Base-by-base conservation (phyloP, 2,888 invertebrate species). In the Drosophila parthenogenetica region DNA sequence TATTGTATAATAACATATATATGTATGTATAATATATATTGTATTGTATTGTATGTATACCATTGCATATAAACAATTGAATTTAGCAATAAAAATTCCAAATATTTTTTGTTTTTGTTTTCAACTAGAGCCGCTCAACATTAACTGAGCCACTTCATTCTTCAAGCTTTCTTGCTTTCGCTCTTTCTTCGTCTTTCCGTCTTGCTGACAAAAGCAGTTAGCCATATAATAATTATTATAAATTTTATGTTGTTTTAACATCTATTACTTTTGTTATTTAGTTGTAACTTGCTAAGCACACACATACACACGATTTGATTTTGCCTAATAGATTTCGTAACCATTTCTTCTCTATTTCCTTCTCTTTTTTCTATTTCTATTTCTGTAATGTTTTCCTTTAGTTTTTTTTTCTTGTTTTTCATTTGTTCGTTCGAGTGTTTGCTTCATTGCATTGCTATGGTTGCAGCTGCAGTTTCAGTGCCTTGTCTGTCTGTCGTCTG, bases 61-160 rank as follows among this genome's bases (percentile, higher is more conserved):
- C 79, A 82, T 80, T 81, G 83, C 85, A 83, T 89, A 89, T 89
- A 84, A 89, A 86, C 89, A 89, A 73, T 80, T 87, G 68, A 87
- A 89, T 87, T 86, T 89, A 83, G 90, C 78, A 89, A 84, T 79
- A 78, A 89, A 83, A 83, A 75, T 75, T 73, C 69, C 65, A 67
- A 71, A 87, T 79, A 59, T 17, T 35, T 13, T 29, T 29, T 1
- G 7, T 8, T 29, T 29, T 29, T 5, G 7, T 29, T 29, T 78
- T 81, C 66, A 84, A 73, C 89, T 72, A 72, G 68, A 61, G 58
- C 50, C 53, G 72, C 77, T 73, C 74, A 85, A 84, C 89, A 89
- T 68, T 88, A 84, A 89, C 90, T 83, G 81, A 83, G 89, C 74
- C 69, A 25, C 57, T 63, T 63, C 35, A 32, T 29, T 22, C 22